These are phyloP conservation scores for Autographa gamma DNA, from an alignment of 2,888 invertebrate genomes.

Conservation along the genomic window DNA sequence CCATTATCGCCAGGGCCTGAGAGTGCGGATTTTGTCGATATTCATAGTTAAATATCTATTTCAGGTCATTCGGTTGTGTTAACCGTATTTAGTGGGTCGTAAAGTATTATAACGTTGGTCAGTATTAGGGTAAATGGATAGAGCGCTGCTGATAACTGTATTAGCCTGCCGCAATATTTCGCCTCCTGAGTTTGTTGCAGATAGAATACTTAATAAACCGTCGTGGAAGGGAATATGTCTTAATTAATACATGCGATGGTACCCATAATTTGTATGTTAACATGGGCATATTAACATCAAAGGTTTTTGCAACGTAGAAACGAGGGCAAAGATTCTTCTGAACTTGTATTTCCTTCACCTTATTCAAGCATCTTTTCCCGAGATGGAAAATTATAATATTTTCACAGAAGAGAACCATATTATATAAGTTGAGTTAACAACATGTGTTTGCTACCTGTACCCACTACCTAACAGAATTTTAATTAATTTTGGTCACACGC, in stretches of 20 bases:
- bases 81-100: conserved; percentile 40
- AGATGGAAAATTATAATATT: not conserved
- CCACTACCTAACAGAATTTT: not conserved
- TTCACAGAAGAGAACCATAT: not conserved
- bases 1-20: conserved; percentile 71
- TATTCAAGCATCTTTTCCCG: not conserved
- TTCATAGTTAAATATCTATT: conserved; percentile 50
- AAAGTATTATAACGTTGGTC: conserved; percentile 36
- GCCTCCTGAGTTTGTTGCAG: not conserved
- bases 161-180: not conserved
- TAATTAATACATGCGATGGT: not conserved
- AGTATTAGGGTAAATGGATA: conserved; percentile 38
- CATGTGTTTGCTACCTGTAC: not conserved
- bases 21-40: conserved; percentile 57
- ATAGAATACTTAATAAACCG: not conserved
- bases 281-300: not conserved
- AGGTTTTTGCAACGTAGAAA: not conserved
- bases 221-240: not conserved
- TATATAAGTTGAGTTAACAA: not conserved
- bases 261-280: not conserved
- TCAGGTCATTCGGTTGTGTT: conserved; percentile 35
- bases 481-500: conserved; percentile 2
- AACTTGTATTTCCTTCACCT: not conserved
- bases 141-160: conserved; percentile 24
- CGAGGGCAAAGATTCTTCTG: not conserved